These are phyloP conservation scores for Trachurus trachurus DNA, from an alignment of 2,797 vertebrate genomes.

Conservation along the genomic window DNA sequence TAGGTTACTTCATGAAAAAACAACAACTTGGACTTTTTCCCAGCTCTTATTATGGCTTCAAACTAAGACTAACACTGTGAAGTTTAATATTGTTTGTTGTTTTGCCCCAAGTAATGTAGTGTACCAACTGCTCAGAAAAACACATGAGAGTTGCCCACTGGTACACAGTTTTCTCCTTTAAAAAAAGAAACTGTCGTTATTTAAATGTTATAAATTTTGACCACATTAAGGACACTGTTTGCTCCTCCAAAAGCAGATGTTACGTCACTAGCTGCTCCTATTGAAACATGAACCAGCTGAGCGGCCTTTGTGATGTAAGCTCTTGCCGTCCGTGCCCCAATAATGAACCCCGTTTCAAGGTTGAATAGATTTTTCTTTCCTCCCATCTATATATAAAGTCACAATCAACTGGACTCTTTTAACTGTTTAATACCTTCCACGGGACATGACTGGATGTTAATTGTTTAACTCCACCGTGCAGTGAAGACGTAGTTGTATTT, in stretches of 20 bases:
- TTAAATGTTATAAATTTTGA: neutral
- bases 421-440: too few species aligned
- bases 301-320: neutral
- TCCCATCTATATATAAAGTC: neutral
- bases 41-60: neutral
- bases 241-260: neutral
- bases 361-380: neutral
- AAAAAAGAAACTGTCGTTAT: neutral
- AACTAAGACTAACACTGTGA: neutral
- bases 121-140: neutral
- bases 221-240: neutral
- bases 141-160: neutral
- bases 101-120: neutral
- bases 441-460: too few species aligned
- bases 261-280: neutral
- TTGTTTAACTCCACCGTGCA: too few species aligned
- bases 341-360: neutral
- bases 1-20: slow-evolving; percentile 4
- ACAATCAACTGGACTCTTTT: neutral
- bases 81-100: neutral
- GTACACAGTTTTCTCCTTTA: neutral
- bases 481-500: too few species aligned
- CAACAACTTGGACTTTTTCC: neutral
- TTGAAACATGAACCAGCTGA: neutral
- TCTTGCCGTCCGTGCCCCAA: neutral